These are phyloP conservation scores for Cromileptes altivelis DNA, from an alignment of 2,113 vertebrate genomes.

Conservation along the genomic window DNA sequence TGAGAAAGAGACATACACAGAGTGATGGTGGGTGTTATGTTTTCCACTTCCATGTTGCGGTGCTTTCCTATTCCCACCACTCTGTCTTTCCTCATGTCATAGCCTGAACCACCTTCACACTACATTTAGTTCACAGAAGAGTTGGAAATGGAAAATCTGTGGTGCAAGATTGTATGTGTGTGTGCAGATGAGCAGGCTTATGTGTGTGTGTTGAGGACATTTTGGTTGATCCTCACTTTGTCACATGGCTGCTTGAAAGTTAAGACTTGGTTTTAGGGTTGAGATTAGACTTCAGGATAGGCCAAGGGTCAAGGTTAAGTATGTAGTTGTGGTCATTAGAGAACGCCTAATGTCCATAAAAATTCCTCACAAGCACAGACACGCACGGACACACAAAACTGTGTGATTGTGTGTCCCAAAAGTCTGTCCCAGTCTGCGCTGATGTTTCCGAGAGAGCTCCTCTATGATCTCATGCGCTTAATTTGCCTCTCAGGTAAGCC, in stretches of 20 bases:
- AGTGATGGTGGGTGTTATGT: conserved; percentile 15
- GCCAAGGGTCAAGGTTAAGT: not conserved
- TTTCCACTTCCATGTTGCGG: not conserved
- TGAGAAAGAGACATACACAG: not conserved
- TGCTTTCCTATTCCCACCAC: not conserved
- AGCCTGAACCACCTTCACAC: conserved; percentile 10
- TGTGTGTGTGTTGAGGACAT: not conserved
- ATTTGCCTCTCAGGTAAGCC: conserved; percentile 27
- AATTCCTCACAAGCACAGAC: not conserved
- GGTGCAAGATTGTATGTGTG: not conserved
- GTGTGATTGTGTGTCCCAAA: not conserved
- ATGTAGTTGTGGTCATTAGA: conserved; percentile 3
- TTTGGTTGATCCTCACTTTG: not conserved
- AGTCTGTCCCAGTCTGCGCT: not conserved
- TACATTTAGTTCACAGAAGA: conserved; percentile 19
- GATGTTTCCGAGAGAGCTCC: not conserved
- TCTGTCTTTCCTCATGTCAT: not conserved
- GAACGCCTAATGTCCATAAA: not conserved
- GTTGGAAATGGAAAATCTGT: conserved; percentile 21
- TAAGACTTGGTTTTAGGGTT: not conserved
- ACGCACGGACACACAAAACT: not conserved
- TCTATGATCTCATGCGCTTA: conserved; percentile 39
- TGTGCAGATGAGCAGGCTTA: not conserved
- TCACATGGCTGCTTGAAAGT: not conserved
- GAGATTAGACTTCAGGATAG: not conserved